Evolutionary conservation across 2,113 vertebrate species (phyloP).

Genomic region (Xyliphius kryptos): DNA sequence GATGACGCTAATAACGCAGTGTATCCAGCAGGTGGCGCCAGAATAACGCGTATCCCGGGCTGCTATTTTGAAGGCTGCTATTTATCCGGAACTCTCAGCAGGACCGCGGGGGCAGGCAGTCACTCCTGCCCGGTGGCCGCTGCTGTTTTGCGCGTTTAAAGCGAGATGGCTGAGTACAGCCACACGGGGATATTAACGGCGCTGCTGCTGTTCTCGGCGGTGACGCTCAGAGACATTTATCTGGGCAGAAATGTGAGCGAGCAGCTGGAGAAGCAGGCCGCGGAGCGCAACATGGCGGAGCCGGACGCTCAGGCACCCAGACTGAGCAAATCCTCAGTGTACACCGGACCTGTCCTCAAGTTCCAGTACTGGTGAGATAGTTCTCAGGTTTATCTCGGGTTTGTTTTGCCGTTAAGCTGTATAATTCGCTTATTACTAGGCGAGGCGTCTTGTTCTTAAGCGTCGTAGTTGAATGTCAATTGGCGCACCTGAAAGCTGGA

Average conservation of each 20-base stretch:
- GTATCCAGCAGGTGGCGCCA: conserved; percentile 24
- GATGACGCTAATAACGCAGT: too few relatives aligned
- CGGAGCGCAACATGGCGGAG: conserved; percentile 26
- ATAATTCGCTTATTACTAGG: too few relatives aligned
- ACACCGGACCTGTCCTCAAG: conserved; percentile 58
- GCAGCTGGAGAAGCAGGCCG: conserved; percentile 31
- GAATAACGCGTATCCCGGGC: too few relatives aligned
- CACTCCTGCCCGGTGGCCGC: neutral
- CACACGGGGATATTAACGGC: conserved; percentile 57
- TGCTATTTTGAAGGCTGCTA: conserved; percentile 32
- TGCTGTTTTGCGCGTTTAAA: neutral
- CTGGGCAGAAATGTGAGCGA: conserved; percentile 45
- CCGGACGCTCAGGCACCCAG: conserved; percentile 29
- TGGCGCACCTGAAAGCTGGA: too few relatives aligned
- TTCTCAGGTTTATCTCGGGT: neutral
- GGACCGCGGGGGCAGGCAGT: neutral
- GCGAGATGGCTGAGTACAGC: conserved; percentile 64
- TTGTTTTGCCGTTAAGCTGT: neutral
- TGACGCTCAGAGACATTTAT: conserved; percentile 64
- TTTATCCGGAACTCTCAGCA: neutral
- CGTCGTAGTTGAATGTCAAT: too few relatives aligned
- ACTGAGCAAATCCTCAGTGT: conserved; percentile 45
- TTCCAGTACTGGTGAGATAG: conserved; percentile 67
- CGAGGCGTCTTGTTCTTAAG: too few relatives aligned
- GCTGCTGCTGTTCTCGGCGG: conserved; percentile 59